Evolutionary conservation across 2,797 vertebrate genomes (phyloP), one percentile per base, ranked within the genome.

Genomic region (Enteromius paludinosus): DNA sequence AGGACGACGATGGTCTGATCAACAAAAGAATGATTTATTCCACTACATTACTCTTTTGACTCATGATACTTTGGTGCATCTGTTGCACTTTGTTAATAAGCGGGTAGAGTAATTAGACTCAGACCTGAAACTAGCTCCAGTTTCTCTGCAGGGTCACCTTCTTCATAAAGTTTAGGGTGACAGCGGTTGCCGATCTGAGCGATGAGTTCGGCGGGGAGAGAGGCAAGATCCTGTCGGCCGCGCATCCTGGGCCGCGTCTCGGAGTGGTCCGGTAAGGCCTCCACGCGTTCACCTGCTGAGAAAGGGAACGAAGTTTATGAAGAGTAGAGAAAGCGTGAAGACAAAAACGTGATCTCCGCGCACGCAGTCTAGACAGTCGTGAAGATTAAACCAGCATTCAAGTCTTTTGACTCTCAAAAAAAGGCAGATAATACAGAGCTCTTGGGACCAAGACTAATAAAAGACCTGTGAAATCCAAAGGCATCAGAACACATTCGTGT

Each of bases 131-230:
- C 97, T 25, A 98, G 93, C 92, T 98, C 97, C 84, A 98, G 93
- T 88, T 98, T 98, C 94, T 98, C 97, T 0, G 96, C 95, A 0
- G 97, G 97, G 89, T 98, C 97, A 0, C 97, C 97, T 89, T 98
- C 97, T 52, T 98, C 97, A 18, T 98, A 98, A 71, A 98, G 94
- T 91, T 98, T 98, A 86, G 96, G 97, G 90, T 98, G 97, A 85
- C 97, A 98, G 88, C 97, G 96, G 93, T 98, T 98, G 43, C 97
- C 97, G 1, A 98, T 98, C 93, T 98, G 97, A 88, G 96, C 97
- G 75, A 98, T 96, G 85, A 98, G 96, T 87, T 98, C 97, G 0
- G 96, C 96, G 0, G 97, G 97, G 64, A 98, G 94, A 33, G 96
- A 97, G 0, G 97, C 96, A 83, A 98, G 91, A 86, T 98, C 97